Conservation (phyloP, 2,888 invertebrate species). For the Polymixis lichenea region DNA sequence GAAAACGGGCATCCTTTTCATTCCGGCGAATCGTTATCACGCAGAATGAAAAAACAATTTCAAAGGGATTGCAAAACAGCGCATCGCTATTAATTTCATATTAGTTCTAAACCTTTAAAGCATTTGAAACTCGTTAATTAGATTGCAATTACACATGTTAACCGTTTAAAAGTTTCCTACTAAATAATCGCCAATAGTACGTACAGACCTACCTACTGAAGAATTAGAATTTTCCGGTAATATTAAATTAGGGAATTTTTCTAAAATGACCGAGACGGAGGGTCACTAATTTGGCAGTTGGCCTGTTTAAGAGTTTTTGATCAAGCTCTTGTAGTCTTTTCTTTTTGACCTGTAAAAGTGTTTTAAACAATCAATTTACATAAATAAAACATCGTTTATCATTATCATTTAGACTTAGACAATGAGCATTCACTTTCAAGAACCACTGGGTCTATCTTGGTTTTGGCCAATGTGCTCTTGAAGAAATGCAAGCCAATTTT, state of each 20-base stretch:
- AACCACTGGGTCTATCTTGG: background rate
- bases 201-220: background rate
- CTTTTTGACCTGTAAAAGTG: background rate
- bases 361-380: no score
- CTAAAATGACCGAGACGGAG: background rate
- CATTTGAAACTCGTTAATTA: constrained; percentile 28
- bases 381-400: no score
- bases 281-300: background rate
- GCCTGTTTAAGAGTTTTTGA: background rate
- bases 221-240: background rate
- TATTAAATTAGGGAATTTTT: background rate
- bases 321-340: background rate
- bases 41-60: constrained; percentile 35
- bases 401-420: no score
- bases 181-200: background rate
- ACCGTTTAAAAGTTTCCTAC: constrained; percentile 13
- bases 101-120: constrained; percentile 30
- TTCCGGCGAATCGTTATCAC: constrained; percentile 53
- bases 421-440: background rate
- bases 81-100: constrained; percentile 38
- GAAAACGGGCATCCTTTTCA: constrained; percentile 70
- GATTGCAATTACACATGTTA: constrained; percentile 32
- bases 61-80: constrained; percentile 50
- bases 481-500: background rate
- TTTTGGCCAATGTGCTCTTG: background rate